Evolutionary conservation across 2,797 vertebrate genomes (phyloP), one percentile per base, ranked within the genome.

Genomic region (Tenualosa thibaudeaui): DNA sequence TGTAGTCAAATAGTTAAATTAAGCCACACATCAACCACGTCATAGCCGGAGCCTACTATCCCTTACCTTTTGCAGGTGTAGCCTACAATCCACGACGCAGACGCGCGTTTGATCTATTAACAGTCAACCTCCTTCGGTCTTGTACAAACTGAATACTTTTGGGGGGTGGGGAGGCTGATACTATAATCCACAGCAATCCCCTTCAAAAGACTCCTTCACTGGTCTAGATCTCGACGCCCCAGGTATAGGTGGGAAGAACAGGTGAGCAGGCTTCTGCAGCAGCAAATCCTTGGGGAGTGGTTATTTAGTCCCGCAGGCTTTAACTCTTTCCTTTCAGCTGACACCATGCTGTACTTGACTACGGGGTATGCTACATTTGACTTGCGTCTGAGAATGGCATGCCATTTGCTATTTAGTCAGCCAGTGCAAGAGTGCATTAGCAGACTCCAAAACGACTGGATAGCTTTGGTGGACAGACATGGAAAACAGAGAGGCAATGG

Each of bases 261-360:
- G 68, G 68, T 75, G 68, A 75, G 68, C 4, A 40, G 68, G 68
- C 31, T 13, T 75, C 71, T 19, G 65, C 71, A 43, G 65, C 12
- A 37, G 5, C 19, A 40, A 43, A 19, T 78, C 71, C 71, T 22
- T 19, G 4, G 71, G 71, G 71, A 78, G 71, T 78, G 71, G 71
- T 78, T 78, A 5, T 78, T 78, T 43, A 37, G 17, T 78, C 71
- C 71, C 71, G 15, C 26, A 46, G 1, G 5, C 46, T 43, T 78
- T 78, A 78, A 78, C 71, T 46, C 71, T 37, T 78, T 78, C 71
- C 71, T 43, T 78, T 19, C 71, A 17, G 15, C 68, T 19, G 10
- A 43, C 37, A 78, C 40, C 5, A 22, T 46, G 40, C 71, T 78
- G 40, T 22, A 46, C 71, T 8, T n/a, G 19, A 22, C 5, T 22